Evolutionary conservation across 2,888 invertebrate genomes (phyloP).

Genomic region (Crocallis elinguaria): DNA sequence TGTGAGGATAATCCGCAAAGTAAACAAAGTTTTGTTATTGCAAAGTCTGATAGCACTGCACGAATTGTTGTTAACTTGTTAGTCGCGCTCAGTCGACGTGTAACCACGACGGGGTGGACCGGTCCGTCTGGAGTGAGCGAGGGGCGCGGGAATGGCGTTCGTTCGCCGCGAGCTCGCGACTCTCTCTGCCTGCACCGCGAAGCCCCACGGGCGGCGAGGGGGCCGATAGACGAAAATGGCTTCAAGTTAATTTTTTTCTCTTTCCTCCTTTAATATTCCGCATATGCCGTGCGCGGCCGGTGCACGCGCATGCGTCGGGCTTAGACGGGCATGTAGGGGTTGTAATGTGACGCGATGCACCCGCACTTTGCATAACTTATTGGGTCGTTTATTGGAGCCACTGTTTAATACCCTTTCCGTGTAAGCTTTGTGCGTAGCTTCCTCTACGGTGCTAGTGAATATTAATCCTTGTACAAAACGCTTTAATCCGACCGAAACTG

Average conservation of each 20-base stretch:
- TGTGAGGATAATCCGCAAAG: neutral
- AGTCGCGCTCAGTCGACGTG: conserved; percentile 34
- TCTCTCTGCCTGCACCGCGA: conserved; percentile 72
- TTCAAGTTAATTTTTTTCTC: conserved; percentile 85
- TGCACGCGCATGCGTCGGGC: conserved; percentile 82
- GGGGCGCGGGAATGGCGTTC: conserved; percentile 51
- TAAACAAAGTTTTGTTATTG: conserved; percentile 37
- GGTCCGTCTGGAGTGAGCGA: conserved; percentile 42
- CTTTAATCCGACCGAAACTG: conserved; percentile 59
- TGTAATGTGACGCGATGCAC: conserved; percentile 82
- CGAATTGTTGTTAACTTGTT: conserved; percentile 60
- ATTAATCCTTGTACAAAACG: conserved; percentile 73
- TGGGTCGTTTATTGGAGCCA: conserved; percentile 81
- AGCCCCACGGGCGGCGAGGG: conserved; percentile 75
- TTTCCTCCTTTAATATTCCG: conserved; percentile 85
- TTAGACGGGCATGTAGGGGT: conserved; percentile 67
- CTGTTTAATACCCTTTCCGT: conserved; percentile 80
- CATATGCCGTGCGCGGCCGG: conserved; percentile 81
- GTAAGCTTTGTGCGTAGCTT: conserved; percentile 77
- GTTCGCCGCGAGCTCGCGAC: conserved; percentile 65
- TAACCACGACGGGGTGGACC: conserved; percentile 61
- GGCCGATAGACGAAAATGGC: conserved; percentile 84
- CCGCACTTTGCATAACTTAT: conserved; percentile 83
- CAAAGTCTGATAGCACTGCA: conserved; percentile 64
- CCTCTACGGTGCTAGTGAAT: conserved; percentile 63